Percentiles rank a stretch among this genome's conserved stretches.
phyloP scores from a whole-genome alignment of 2,797 vertebrate genomes.

The Pseudopleuronectes americanus region DNA sequence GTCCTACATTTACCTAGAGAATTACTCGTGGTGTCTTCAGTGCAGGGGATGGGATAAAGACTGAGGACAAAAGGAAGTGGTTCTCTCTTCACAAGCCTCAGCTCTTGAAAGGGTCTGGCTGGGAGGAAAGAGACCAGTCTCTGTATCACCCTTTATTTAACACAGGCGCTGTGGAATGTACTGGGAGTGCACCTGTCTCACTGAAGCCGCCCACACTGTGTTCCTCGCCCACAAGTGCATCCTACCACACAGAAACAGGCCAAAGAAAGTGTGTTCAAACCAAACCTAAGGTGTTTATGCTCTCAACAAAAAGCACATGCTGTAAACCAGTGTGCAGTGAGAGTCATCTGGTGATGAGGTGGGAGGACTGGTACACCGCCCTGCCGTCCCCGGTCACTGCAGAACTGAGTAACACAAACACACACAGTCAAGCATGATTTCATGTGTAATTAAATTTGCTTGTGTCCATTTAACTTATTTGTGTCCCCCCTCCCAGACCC shows the following conservation, averaged over 20 bases:
- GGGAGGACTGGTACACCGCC: background rate
- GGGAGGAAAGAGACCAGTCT: conserved; percentile 29
- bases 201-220: conserved; percentile 16
- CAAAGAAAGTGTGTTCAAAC: background rate
- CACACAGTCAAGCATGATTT: background rate
- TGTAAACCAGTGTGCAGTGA: background rate
- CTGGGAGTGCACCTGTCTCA: conserved; percentile 5
- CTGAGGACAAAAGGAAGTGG: no score
- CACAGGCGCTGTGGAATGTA: conserved; percentile 11
- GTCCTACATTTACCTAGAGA: no score
- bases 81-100: background rate
- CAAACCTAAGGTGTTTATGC: conserved; percentile 17
- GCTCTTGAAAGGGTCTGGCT: conserved; percentile 18
- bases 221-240: conserved; percentile 16
- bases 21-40: no score
- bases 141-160: conserved; percentile 18
- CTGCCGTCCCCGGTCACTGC: background rate
- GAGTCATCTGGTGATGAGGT: background rate
- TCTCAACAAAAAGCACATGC: background rate
- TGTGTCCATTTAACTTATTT: background rate
- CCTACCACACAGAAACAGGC: conserved; percentile 3
- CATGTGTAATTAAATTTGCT: conserved; percentile 1
- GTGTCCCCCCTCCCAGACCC: background rate
- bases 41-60: no score
- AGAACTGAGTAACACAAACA: background rate